Conservation (phyloP, 2,797 vertebrate species). For the Aotus griseimembra region DNA sequence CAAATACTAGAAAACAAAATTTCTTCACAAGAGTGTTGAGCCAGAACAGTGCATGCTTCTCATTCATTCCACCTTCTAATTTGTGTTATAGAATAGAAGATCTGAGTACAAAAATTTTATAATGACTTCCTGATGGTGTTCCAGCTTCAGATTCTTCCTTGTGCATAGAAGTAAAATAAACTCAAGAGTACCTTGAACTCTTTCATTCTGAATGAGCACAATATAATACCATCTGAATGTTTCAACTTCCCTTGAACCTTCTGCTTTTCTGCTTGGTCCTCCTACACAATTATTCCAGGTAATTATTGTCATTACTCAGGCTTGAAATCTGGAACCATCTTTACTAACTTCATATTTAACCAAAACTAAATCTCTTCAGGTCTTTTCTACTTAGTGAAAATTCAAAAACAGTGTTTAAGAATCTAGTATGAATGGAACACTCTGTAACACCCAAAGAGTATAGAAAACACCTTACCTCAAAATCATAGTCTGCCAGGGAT, state of each 20-base stretch:
- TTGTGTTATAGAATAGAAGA: neutral
- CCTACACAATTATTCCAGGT: neutral
- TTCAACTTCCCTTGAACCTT: neutral
- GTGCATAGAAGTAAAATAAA: neutral
- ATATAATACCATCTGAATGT: neutral
- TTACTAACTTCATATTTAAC: neutral
- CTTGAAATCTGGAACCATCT: neutral
- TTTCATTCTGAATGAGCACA: constrained; percentile 24
- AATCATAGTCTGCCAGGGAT: neutral
- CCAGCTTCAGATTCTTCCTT: neutral
- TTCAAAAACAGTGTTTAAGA: neutral
- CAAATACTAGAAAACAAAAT: constrained; percentile 4
- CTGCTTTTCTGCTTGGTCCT: neutral
- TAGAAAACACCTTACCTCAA: neutral
- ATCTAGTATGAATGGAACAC: neutral
- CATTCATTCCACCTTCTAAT: neutral
- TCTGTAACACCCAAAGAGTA: neutral
- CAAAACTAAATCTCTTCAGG: neutral
- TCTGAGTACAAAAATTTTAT: neutral
- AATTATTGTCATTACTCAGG: neutral
- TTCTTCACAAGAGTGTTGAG: neutral
- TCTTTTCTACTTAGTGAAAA: neutral
- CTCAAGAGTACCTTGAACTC: neutral
- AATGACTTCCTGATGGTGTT: neutral
- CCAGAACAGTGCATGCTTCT: neutral